Base-by-base conservation (phyloP, 2,113 vertebrate genomes). In the Ramphastos sulfuratus region DNA sequence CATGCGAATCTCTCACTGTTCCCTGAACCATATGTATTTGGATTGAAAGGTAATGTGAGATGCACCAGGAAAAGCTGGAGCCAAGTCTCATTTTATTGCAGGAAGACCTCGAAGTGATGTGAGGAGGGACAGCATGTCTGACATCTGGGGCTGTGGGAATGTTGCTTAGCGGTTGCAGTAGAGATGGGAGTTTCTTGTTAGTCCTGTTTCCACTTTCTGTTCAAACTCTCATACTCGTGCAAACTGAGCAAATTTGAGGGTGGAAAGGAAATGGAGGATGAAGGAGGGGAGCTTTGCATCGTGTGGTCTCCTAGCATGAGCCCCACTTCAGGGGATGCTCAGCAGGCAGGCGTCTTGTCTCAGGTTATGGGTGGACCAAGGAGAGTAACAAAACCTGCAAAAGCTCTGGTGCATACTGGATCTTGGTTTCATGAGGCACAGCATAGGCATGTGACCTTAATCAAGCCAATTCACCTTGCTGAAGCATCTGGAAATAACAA, bases 31-130 rank as follows among this genome's bases (percentile, higher is more conserved):
- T 92, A 86, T 95, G 82, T 91, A 95, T 93, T 92, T 89, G 95
- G 75, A 92, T 95, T 94, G 81, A 92, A 92, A 92, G 82, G 95
- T 95, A 96, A 97, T 82, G 88, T 82, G 94, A 97, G 94, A 92
- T 91, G 89, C 6, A 2, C 70, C 91, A 82, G 50, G 78, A 85
- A 92, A 95, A 92, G 82, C 93, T 94, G 75, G 87, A 91, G 94
- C 85, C 90, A 93, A 89, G 95, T 94, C 54, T 42, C 30, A 25
- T 91, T 92, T 94, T 89, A 89, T 85, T 95, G 89, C 90, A 96
- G 90, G 91, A 94, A 91, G 84, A 65, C 80, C 82, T 90, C 5
- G 1, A 50, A 90, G 72, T 90, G 83, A 82, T 91, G 85, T 48
- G 72, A 80, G 72, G 69, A 78, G 87, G 87, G 84, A 82, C 72